Conservation (phyloP, 2,888 invertebrate species). For the Girardia tigrina region DNA sequence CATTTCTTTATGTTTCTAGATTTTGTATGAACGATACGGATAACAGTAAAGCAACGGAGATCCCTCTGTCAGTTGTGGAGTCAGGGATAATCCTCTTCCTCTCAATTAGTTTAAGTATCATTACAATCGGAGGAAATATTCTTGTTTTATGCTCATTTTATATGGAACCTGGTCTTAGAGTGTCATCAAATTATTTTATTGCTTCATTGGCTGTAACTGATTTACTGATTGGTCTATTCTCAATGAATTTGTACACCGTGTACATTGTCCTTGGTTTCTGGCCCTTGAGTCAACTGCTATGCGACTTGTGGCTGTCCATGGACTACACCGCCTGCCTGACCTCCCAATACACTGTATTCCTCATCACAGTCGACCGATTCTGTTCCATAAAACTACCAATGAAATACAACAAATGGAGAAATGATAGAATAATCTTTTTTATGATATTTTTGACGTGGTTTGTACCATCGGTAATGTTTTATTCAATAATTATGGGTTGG, state of each 20-base stretch:
- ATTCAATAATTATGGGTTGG: constrained; percentile 96
- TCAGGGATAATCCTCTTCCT: not conserved
- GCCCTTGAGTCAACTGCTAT: constrained; percentile 84
- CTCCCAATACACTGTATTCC: constrained; percentile 92
- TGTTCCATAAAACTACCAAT: constrained; percentile 97
- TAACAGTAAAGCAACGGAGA: not conserved
- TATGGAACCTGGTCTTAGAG: constrained; percentile 72
- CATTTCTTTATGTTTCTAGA: too few species aligned
- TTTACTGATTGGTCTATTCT: constrained; percentile 86
- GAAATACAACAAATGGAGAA: constrained; percentile 86
- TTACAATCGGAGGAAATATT: constrained; percentile 63
- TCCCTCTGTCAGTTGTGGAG: not conserved
- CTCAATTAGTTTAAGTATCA: not conserved
- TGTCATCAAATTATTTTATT: constrained; percentile 97
- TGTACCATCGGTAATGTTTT: constrained; percentile 82
- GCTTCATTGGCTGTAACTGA: constrained; percentile 92
- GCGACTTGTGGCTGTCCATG: constrained; percentile 92
- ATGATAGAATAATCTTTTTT: constrained; percentile 76
- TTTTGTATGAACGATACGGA: too few species aligned
- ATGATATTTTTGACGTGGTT: constrained; percentile 94
- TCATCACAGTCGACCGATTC: constrained; percentile 93
- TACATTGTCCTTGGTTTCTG: constrained; percentile 89
- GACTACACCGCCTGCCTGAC: constrained; percentile 97
- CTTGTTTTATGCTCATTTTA: constrained; percentile 83
- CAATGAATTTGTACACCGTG: constrained; percentile 94